These are phyloP conservation scores for Lasioglossum marginatum DNA, from an alignment of 2,888 invertebrate species.

Conservation along the genomic window DNA sequence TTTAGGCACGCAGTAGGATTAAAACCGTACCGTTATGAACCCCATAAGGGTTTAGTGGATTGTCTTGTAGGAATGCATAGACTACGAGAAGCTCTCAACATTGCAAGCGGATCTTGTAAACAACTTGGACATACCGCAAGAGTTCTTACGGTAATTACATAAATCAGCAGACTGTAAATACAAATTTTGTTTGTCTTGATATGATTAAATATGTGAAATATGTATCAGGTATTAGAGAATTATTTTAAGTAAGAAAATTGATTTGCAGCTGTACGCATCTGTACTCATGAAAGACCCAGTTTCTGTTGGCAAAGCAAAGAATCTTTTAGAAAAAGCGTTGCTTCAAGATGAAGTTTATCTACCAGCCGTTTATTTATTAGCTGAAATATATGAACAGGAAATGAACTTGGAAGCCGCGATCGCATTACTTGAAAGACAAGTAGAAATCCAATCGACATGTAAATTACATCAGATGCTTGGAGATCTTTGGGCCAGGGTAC, in stretches of 20 bases:
- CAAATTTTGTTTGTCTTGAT: not conserved
- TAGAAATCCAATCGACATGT: slow-evolving; percentile 87
- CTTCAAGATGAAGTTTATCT: slow-evolving; percentile 89
- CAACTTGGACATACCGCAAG: slow-evolving; percentile 90
- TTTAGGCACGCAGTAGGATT: slow-evolving; percentile 89
- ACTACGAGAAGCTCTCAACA: slow-evolving; percentile 89
- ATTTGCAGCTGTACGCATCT: slow-evolving; percentile 90
- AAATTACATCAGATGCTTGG: slow-evolving; percentile 89
- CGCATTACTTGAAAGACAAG: slow-evolving; percentile 88
- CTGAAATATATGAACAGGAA: slow-evolving; percentile 89
- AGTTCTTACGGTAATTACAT: slow-evolving; percentile 87
- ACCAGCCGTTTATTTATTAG: slow-evolving; percentile 90
- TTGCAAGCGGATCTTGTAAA: slow-evolving; percentile 90
- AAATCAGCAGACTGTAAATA: not conserved
- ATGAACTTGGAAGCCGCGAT: slow-evolving; percentile 89
- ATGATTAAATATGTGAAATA: slow-evolving; percentile 10
- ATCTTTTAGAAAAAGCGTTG: slow-evolving; percentile 90
- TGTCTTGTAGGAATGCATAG: slow-evolving; percentile 90
- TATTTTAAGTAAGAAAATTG: slow-evolving; percentile 15
- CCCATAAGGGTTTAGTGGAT: slow-evolving; percentile 91
- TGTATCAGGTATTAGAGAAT: not conserved
- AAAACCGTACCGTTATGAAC: slow-evolving; percentile 89
- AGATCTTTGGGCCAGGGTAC: slow-evolving; percentile 87
- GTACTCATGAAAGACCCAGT: slow-evolving; percentile 89
- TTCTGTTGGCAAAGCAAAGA: slow-evolving; percentile 87